These are phyloP conservation scores for Chaetops frenatus DNA, from an alignment of 2,113 vertebrate genomes.

Conservation along the genomic window DNA sequence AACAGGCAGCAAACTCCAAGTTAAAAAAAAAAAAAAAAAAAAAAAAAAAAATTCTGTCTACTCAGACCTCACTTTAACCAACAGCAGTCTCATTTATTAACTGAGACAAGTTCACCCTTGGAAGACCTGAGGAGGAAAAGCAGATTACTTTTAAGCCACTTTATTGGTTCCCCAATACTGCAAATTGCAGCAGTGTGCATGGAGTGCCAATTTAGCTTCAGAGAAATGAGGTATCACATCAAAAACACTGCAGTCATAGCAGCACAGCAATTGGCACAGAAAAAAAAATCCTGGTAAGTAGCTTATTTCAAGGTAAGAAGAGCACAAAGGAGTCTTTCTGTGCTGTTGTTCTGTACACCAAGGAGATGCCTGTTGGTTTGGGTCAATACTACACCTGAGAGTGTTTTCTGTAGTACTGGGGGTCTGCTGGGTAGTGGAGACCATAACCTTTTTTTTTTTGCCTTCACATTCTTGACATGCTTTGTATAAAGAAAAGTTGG, in stretches of 20 bases:
- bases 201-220: neutral
- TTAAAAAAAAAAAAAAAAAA: too few species aligned
- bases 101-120: neutral
- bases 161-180: neutral
- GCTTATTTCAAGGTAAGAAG: neutral
- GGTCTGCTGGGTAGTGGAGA: neutral
- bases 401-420: neutral
- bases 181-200: neutral
- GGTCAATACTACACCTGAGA: neutral
- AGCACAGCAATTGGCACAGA: neutral
- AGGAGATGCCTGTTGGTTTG: neutral
- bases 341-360: neutral
- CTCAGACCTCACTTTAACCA: neutral
- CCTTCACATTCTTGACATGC: neutral
- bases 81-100: neutral
- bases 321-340: neutral
- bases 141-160: neutral
- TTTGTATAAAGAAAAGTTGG: neutral
- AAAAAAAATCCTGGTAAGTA: neutral
- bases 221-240: neutral
- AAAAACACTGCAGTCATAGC: neutral
- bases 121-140: neutral
- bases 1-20: too few species aligned
- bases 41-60: neutral
- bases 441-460: neutral